Evolutionary conservation across 2,113 vertebrate genomes (phyloP), one percentile per base, ranked within the genome.

Genomic region (Anhinga rufa): DNA sequence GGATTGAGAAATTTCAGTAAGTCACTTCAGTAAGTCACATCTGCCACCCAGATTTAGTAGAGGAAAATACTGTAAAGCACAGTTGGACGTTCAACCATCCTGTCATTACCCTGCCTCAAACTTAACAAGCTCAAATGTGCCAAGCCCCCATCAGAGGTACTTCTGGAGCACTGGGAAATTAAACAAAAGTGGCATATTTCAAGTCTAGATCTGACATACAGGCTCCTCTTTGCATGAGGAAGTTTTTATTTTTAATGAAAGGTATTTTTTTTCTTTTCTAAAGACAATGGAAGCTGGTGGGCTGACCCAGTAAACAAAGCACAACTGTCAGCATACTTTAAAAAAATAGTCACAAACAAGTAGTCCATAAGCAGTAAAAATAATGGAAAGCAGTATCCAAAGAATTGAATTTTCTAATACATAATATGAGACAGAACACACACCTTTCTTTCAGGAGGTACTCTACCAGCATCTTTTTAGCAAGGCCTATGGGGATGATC

Each of bases 101-200:
- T 95, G 95, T 96, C 95, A 88, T 93, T 97, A 94, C 88, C 68
- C 29, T 84, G 82, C 52, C 95, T 94, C 82, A 86, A 94, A 90
- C 72, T 95, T 93, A 88, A 88, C 64, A 82, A 88, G 82, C 71
- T 68, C 57, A 38, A 26, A 19, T 57, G 68, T 82, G 92, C 93
- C 96, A 96, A 96, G 77, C 21, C 48, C 80, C 77, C 86, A 78
- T 17, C 69, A 72, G 93, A 92, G 44, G 69, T 84, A 92, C 80
- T 92, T 76, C 61, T 92, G 83, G 69, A 92, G 19, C 77, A 87
- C 52, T 93, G 91, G 80, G 90, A 89, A 85, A 93, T 72, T 60
- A 54, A 94, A 92, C 48, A 88, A 36, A 93, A 96, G 79, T 76
- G 69, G 60, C 83, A 76, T 71, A 85, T 95, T 94, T 92, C 72